A percentile compares a stretch with the other conserved stretches of the same genome.
phyloP scores from a whole-genome alignment of 2,797 vertebrate species.

The Bradypus variegatus region DNA sequence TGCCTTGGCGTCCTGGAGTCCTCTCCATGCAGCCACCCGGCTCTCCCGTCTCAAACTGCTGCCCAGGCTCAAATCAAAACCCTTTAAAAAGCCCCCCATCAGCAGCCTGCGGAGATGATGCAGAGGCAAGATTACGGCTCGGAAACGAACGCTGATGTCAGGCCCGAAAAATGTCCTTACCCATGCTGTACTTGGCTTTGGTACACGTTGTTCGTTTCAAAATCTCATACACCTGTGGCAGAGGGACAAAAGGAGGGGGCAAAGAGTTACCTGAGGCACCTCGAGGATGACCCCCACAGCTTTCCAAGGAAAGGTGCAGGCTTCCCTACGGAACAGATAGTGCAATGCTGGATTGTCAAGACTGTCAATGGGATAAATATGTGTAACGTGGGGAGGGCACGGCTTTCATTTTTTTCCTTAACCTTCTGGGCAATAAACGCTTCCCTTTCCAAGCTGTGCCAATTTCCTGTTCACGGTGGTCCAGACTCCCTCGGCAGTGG shows the following conservation, averaged over 20 bases:
- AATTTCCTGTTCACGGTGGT: too few species aligned
- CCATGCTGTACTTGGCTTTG: conserved; percentile 87
- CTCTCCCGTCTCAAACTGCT: background rate
- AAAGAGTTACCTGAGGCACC: background rate
- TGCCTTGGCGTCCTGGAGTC: background rate
- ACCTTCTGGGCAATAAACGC: too few species aligned
- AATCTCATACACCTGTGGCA: conserved; percentile 88
- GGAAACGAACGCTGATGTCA: background rate
- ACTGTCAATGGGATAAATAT: background rate
- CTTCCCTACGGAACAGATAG: too few species aligned
- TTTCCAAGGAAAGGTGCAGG: background rate
- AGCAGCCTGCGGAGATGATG: conserved; percentile 12
- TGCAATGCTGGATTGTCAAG: background rate
- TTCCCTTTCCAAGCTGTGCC: too few species aligned
- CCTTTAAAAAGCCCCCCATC: background rate
- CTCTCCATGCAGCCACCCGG: background rate
- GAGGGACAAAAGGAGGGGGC: conserved; percentile 39
- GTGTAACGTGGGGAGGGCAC: background rate
- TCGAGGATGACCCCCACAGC: too few species aligned
- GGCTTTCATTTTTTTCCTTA: too few species aligned
- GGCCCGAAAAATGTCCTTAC: conserved; percentile 75
- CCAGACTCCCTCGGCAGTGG: rapidly evolving
- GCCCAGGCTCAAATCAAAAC: conserved; percentile 32
- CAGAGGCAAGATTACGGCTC: conserved; percentile 35
- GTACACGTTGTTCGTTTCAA: conserved; percentile 91